Base-by-base conservation (phyloP, 2,888 invertebrate species). In the Lasioglossum pauxillum region DNA sequence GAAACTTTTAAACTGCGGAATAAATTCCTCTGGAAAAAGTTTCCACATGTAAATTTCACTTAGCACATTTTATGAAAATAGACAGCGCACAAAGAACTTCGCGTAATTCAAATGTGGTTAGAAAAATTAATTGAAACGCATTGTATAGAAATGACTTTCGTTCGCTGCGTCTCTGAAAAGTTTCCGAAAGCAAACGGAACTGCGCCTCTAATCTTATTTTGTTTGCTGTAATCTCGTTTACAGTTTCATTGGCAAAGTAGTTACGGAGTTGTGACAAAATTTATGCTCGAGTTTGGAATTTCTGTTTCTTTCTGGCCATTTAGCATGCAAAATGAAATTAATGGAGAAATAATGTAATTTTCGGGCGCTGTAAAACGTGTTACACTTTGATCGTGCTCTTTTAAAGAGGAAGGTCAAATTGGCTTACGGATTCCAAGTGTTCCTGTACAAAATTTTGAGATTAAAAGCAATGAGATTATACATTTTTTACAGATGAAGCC, bases 301-400 rank as follows among this genome's bases (percentile, higher is more conserved):
- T 71, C 71, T 14, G n/a, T 41, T 71, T 71, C 41, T 41, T 71
- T 41, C 71, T 2, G n/a, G 1, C 71, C 41, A 41, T 71, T 71
- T 71, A 71, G 5, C 38, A 41, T 41, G 23, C 41, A 12, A 7
- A 71, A 71, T n/a, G 14, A n/a, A 71, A 71, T 71, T 71, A 71
- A 71, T 41, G 14, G 2, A 5, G 12, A 12, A n/a, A 41, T 41
- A 71, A 71, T n/a, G 71, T 14, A 71, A 71, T 71, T 41, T n/a
- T 5, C n/a, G 7, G 12, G 5, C n/a, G 41, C 14, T 27, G 41
- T 71, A 14, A 71, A 71, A 71, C 23, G 38, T 1, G 71, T 71
- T n/a, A n/a, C 71, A 41, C 71, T 71, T 71, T 71, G 41, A 71
- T n/a, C 41, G 5, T 10, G 69, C 35, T 38, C 35, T 69, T 69